Conservation (phyloP, 2,888 invertebrate genomes). For the Linyphia triangularis region DNA sequence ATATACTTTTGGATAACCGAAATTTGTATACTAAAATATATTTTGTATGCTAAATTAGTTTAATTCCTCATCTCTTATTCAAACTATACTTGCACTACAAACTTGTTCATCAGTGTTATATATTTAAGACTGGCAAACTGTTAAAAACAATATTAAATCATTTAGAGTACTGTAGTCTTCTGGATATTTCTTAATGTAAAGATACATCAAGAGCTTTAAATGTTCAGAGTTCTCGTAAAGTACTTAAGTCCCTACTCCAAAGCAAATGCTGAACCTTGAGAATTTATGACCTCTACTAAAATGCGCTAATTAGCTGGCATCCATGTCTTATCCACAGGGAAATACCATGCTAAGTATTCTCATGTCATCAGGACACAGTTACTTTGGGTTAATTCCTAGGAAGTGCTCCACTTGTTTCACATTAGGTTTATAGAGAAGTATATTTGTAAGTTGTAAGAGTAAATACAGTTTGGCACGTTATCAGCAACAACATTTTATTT, state of each 20-base stretch:
- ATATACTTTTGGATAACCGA: too few relatives aligned
- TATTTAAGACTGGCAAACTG: too few relatives aligned
- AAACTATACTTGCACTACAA: too few relatives aligned
- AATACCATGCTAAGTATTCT: constrained; percentile 13
- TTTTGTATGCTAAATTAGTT: too few relatives aligned
- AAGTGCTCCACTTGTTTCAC: neutral
- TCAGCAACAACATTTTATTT: too few relatives aligned
- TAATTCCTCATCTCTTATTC: too few relatives aligned
- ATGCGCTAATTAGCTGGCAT: constrained; percentile 47
- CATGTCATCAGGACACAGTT: constrained; percentile 13
- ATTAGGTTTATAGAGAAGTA: constrained; percentile 3
- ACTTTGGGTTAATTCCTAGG: neutral
- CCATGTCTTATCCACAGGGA: constrained; percentile 11
- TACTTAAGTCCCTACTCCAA: constrained; percentile 26
- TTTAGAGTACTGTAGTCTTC: too few relatives aligned
- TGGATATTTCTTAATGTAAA: too few relatives aligned
- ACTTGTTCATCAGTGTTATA: too few relatives aligned
- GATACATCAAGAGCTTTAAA: constrained; percentile 24
- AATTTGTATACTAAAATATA: too few relatives aligned
- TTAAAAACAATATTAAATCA: too few relatives aligned
- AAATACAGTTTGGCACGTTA: too few relatives aligned
- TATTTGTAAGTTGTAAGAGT: neutral
- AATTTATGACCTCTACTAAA: constrained; percentile 52
- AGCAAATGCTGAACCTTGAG: constrained; percentile 21
- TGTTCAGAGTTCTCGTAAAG: constrained; percentile 25